Evolutionary conservation across 2,113 vertebrate genomes (phyloP), one percentile per base, ranked within the genome.

Genomic region (Anhinga rufa): DNA sequence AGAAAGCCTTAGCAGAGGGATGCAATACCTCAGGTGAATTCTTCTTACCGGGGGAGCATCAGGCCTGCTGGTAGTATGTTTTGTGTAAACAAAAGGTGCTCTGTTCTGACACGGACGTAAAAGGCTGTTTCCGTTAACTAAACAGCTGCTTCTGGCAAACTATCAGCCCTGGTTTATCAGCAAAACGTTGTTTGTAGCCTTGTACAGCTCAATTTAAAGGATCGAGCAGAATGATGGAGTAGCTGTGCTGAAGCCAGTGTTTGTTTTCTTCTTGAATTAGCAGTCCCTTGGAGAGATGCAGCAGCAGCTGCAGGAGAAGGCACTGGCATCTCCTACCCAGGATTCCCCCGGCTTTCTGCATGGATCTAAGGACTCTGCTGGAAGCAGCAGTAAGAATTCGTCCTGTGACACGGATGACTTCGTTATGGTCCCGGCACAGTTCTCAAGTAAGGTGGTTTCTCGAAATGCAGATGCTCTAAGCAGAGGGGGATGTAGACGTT

Each of bases 401-500:
- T 99, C 98, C n/a, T 98, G 98, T 12, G 99, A 98, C 96, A 98
- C 98, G 0, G 99, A 99, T 3, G 99, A 99, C 93, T 99, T 99
- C 2, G 99, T 99, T 64, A 98, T 99, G 98, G 98, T 99, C 86
- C 98, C 99, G 2, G 98, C 98, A 17, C 98, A 99, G 96, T 98
- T 98, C 94, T 97, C 98, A 98, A 98, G 99, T 99, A 98, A 98
- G 98, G 40, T 44, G 57, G 52, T 68, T 89, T 91, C 51, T 91
- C 62, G 64, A 55, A 90, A 51, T 24, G 36, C 64, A 61, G 48
- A 9, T 1, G 3, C 52, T 90, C 6, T 65, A n/a, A 88, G 76
- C 49, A 66, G 46, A 51, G 66, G 9, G 40, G 22, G 21, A 3
- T 76, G 57, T 75, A 68, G 9, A 13, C 69, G 20, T 40, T 81